Evolutionary conservation across 2,797 vertebrate species (phyloP).

Genomic region (Diplodus puntazzo): DNA sequence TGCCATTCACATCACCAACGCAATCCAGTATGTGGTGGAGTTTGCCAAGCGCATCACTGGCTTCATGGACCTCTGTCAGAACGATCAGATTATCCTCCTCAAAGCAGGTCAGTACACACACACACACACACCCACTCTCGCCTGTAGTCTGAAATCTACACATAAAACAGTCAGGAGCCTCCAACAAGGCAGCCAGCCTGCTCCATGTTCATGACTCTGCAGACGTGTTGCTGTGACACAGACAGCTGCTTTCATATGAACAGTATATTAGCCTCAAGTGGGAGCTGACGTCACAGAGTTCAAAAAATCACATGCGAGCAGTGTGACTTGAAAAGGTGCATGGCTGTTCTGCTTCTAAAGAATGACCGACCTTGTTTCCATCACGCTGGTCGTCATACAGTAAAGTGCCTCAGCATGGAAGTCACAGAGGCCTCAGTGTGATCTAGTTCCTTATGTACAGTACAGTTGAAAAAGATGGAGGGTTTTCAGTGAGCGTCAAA

Average conservation of each 20-base stretch:
- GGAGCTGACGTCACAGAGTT: conserved; percentile 18
- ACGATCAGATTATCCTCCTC: conserved; percentile 95
- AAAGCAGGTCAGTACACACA: conserved; percentile 89
- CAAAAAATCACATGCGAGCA: conserved; percentile 52
- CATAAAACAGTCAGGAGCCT: conserved; percentile 8
- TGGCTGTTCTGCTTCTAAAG: conserved; percentile 30
- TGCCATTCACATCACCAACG: conserved; percentile 91
- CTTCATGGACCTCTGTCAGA: conserved; percentile 96
- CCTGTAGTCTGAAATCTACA: conserved; percentile 3
- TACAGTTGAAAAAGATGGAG: neutral
- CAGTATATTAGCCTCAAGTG: conserved; percentile 1
- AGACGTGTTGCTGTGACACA: conserved; percentile 14
- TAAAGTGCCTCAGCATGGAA: neutral
- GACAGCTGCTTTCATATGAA: conserved; percentile 38
- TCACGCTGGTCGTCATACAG: neutral
- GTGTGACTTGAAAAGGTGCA: conserved; percentile 27
- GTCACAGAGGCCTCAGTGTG: neutral
- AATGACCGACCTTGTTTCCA: conserved; percentile 47
- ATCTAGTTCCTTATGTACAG: neutral
- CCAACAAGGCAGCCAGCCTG: neutral
- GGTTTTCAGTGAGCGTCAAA: neutral
- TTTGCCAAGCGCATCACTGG: conserved; percentile 94
- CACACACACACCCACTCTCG: neutral
- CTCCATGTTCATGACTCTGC: conserved; percentile 24
- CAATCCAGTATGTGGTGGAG: conserved; percentile 96